Conservation (phyloP, 1,140 invertebrate species). For the Solen grandis region DNA sequence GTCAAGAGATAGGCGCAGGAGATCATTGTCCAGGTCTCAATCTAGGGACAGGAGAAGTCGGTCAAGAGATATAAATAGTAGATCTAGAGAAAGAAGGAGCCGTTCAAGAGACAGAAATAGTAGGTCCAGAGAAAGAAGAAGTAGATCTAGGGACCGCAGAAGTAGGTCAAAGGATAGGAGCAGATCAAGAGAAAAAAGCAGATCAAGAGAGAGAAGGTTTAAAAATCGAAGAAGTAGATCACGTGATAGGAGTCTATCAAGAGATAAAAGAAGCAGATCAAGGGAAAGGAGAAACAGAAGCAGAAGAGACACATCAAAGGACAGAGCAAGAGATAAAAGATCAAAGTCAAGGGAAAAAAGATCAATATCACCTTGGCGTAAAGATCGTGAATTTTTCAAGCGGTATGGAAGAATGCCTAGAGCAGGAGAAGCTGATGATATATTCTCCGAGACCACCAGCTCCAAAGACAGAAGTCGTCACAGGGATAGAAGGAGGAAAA, state of each 20-base stretch:
- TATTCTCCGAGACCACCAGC: constrained; percentile 4
- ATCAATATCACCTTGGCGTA: constrained; percentile 34
- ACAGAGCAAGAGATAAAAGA: constrained; percentile 15
- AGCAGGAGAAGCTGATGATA: constrained; percentile 29
- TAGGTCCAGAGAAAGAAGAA: constrained; percentile 8
- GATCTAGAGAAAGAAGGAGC: constrained; percentile 6
- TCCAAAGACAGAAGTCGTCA: constrained; percentile 33
- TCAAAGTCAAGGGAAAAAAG: constrained; percentile 37
- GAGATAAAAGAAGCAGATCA: constrained; percentile 28
- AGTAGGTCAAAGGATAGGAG: constrained; percentile 8
- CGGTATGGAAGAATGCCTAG: constrained; percentile 20
- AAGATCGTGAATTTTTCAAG: constrained; percentile 30
- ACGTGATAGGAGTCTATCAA: constrained; percentile 12
- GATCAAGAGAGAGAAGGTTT: neutral
- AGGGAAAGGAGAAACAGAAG: constrained; percentile 7
- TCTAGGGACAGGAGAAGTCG: constrained; percentile 36
- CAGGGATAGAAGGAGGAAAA: constrained; percentile 30
- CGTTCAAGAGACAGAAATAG: constrained; percentile 7
- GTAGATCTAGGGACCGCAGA: constrained; percentile 5
- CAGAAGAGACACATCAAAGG: neutral
- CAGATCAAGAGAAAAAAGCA: constrained; percentile 33
- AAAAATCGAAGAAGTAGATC: constrained; percentile 43
- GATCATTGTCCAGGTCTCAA: constrained; percentile 29
- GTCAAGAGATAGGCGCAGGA: constrained; percentile 13
- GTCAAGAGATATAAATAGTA: constrained; percentile 5